Evolutionary conservation across 2,797 vertebrate species (phyloP).

Genomic region (Trichosurus vulpecula): DNA sequence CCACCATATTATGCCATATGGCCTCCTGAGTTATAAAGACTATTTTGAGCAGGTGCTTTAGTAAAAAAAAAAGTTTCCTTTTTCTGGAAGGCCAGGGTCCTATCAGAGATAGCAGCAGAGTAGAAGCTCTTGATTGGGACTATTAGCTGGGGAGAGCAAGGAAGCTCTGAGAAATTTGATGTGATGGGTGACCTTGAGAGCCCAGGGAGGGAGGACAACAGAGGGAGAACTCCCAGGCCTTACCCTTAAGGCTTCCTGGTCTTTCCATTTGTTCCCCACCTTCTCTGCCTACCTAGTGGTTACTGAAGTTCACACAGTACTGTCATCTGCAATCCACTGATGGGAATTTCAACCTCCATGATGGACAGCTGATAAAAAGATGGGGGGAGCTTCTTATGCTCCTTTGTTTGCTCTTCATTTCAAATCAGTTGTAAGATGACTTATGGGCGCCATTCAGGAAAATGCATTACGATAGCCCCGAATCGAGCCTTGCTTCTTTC

Average conservation of each 20-base stretch:
- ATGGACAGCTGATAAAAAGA: not conserved
- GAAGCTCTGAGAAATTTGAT: not conserved
- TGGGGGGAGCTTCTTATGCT: not conserved
- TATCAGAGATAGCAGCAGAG: not conserved
- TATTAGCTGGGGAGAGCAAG: not conserved
- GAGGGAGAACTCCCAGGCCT: not conserved
- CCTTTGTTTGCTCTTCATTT: not conserved
- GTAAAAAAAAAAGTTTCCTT: not conserved
- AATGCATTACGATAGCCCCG: not conserved
- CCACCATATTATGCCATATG: not conserved
- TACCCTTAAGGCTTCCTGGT: not conserved
- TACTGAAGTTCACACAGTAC: not conserved
- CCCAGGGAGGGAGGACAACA: not conserved
- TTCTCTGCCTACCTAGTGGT: not conserved
- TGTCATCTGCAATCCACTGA: not conserved
- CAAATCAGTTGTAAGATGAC: not conserved
- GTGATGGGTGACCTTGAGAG: not conserved
- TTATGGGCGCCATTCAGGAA: not conserved
- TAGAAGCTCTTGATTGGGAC: not conserved
- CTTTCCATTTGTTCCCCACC: not conserved
- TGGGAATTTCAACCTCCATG: not conserved
- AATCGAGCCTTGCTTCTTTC: not conserved
- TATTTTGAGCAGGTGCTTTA: not conserved
- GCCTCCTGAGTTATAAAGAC: not conserved
- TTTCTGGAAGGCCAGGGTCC: not conserved